Evolutionary conservation across 2,888 invertebrate species (phyloP), one percentile per base, ranked within the genome.

Genomic region (Malthinus seriepunctatus): DNA sequence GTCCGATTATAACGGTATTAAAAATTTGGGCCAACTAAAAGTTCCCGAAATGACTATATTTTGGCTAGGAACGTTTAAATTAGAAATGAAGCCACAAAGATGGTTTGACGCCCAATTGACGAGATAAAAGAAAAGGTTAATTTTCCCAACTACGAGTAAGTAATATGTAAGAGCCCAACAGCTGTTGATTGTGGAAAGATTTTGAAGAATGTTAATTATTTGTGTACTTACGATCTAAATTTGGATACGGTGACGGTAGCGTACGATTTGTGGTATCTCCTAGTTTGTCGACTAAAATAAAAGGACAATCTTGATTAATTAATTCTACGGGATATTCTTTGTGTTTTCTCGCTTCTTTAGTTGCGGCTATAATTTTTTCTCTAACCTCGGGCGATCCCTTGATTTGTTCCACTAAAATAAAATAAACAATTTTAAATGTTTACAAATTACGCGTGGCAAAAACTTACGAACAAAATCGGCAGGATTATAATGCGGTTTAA

Each of bases 381-480:
- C 86, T 82, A 67, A 85, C 81, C 72, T 89, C 88, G 54, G 84
- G 81, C 67, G 84, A 82, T 50, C 88, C 87, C 77, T 90, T 90
- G 50, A 90, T 83, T 81, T 89, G 88, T 77, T 90, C 90, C 83
- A 90, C 89, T 89, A 76, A 33, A 79, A 78, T 66, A 62, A 60
- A 60, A 5, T 10, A 35, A 44, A 14, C 42, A 8, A 14, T 1
- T 12, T 39, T 47, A 14, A 14, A 46, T 9, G 14, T 0, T 33
- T 48, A 34, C 42, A 44, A 10, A 3, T 39, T 42, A 9, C 12
- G 8, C 5, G 10, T 10, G 5, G 3, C 14, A 50, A 47, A 56
- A 56, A 83, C 88, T 86, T 80, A 90, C 89, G 78, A 72, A 89
- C 88, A 74, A 90, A 91, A 76, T 92, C 91, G n/a, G 91, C 91